Evolutionary conservation across 2,888 invertebrate species (phyloP).

Genomic region (Monopis laevigella): DNA sequence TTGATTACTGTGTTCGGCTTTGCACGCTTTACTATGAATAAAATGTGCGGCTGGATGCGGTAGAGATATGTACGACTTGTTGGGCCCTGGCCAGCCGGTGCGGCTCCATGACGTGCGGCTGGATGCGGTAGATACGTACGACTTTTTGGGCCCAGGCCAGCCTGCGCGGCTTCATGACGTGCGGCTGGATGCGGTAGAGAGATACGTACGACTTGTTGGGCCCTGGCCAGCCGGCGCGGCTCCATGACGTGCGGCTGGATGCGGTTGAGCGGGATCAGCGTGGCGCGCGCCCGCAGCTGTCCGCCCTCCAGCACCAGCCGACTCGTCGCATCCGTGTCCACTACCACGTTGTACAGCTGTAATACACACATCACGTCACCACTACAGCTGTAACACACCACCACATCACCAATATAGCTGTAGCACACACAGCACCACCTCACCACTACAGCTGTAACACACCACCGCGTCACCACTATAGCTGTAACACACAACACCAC

Average conservation of each 20-base stretch:
- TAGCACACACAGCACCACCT: too few relatives aligned
- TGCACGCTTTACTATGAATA: too few relatives aligned
- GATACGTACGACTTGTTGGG: slow-evolving; percentile 70
- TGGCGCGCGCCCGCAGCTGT: slow-evolving; percentile 80
- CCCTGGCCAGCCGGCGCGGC: slow-evolving; percentile 64
- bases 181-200: not conserved
- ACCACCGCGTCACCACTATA: too few relatives aligned
- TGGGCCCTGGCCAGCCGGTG: not conserved
- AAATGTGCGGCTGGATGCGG: too few relatives aligned
- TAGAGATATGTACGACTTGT: too few relatives aligned
- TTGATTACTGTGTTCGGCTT: too few relatives aligned
- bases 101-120: not conserved
- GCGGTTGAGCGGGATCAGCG: slow-evolving; percentile 92
- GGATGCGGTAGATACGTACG: not conserved
- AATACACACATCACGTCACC: not conserved
- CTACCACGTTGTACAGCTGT: slow-evolving; percentile 90
- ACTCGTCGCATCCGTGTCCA: slow-evolving; percentile 85
- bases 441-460: too few relatives aligned
- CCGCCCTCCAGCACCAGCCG: slow-evolving; percentile 87
- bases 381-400: too few relatives aligned
- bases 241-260: slow-evolving; percentile 75
- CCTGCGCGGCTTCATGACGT: not conserved
- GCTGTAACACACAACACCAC: too few relatives aligned
- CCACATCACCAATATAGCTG: too few relatives aligned
- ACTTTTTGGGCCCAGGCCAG: not conserved